Evolutionary conservation across 2,888 invertebrate species (phyloP), one percentile per base, ranked within the genome.

Genomic region (Bedellia somnulentella): DNA sequence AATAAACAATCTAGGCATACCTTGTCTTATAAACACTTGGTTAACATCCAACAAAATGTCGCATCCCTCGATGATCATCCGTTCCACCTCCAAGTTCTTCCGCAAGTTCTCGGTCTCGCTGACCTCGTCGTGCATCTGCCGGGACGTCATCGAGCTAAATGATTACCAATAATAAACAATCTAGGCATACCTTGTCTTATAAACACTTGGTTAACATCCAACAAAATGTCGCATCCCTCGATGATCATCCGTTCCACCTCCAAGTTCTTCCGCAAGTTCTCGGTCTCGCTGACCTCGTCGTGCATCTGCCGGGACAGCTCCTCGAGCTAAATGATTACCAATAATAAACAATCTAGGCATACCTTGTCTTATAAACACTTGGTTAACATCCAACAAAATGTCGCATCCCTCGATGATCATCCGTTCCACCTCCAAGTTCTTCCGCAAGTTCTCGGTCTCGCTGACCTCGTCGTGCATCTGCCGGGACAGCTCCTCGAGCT

Each of bases 381-480:
- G 93, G 61, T 93, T 93, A 12, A 93, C 93, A 49, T 94, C 93
- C 30, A 94, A 73, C 25, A 94, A 75, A 45, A 93, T 93, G 53
- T 94, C 93, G 60, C 93, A 94, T 11, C 93, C 93, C 56, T 93
- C 93, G 2, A 93, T 87, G 37, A 94, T 93, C 92, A 93, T 93
- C 27, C 93, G 76, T 60, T 94, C 93, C 15, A 94, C 90, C 1
- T 93, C 89, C 42, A 94, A 67, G 56, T 94, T 94, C 67, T 93
- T 93, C 14, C 94, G 71, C 30, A 93, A 78, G 54, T 93, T 93
- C 58, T 94, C 93, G 0, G 93, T 94, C 62, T 93, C 93, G 49
- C 92, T 93, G 18, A 89, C 88, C 86, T 89, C 91, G 46, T 92
- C 91, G 48, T 91, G 91, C 89, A 93, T 93, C 58, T 89, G 89